Base-by-base conservation (phyloP, 2,888 invertebrate genomes). In the Conops quadrifasciatus region DNA sequence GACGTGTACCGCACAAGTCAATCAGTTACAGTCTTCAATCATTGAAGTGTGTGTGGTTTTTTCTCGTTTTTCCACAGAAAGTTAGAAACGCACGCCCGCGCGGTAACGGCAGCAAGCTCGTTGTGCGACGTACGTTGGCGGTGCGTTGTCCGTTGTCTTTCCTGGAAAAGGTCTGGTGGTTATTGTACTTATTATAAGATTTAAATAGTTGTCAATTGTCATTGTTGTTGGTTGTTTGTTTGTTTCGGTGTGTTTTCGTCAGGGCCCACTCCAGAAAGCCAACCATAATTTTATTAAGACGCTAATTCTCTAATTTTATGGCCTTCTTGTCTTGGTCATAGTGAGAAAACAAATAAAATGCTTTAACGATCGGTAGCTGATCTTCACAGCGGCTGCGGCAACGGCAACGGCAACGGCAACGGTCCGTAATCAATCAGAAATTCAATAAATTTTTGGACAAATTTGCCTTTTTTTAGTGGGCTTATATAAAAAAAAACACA, bases 11-110 rank as follows among this genome's bases (percentile, higher is more conserved):
- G 72, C 73, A 76, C 77, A 77, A 80, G 80, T 80, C 80, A 80
- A 81, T 80, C 80, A 80, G 80, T 81, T 80, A 80, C 81, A 81
- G 74, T 76, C 72, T 47, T 71, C 71, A 71, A 63, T 56, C 53
- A 43, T 16, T n/a, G 28, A 13, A 11, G n/a, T n/a, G 19, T 30
- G n/a, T n/a, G n/a, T n/a, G n/a, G n/a, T n/a, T n/a, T n/a, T n/a
- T n/a, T n/a, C n/a, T n/a, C n/a, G n/a, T n/a, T n/a, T n/a, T n/a
- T n/a, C n/a, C n/a, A n/a, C n/a, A n/a, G n/a, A n/a, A 36, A 36
- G 36, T 7, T 9, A 36, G 5, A 36, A 36, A 7, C 36, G 36
- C 9, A 36, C 36, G 36, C 36, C n/a, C 4, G 36, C 36, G 4
- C 36, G 36, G 36, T 24, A 19, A 11, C 9, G 13, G 53, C 24